A percentile compares a stretch with the other conserved stretches of the same genome.
Evolutionary conservation across 2,113 vertebrate genomes (phyloP).

Genomic region (Rhadina sibilatrix): DNA sequence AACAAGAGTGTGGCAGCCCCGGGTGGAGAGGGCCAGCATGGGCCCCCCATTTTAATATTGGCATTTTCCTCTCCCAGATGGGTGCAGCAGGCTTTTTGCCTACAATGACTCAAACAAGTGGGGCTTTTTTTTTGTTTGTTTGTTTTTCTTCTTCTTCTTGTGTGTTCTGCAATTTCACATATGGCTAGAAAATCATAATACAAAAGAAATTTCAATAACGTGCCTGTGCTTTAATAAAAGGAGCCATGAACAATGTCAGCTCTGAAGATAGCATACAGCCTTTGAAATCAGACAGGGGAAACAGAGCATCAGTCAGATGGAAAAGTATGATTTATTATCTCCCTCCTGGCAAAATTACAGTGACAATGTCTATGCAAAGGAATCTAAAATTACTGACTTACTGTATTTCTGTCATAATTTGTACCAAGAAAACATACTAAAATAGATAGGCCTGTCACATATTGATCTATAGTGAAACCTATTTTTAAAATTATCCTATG

Average conservation of each 20-base stretch:
- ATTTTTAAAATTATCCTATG: neutral
- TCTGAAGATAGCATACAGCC: constrained; percentile 40
- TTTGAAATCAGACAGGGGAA: constrained; percentile 54
- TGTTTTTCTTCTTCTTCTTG: neutral
- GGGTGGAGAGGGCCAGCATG: neutral
- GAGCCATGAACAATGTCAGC: constrained; percentile 34
- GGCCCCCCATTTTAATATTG: neutral
- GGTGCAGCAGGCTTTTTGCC: neutral
- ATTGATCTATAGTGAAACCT: constrained; percentile 38
- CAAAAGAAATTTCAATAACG: constrained; percentile 52
- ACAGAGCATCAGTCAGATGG: constrained; percentile 55
- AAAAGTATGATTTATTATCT: constrained; percentile 70
- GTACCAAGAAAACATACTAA: constrained; percentile 26
- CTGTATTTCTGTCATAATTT: constrained; percentile 53
- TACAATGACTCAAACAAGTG: neutral
- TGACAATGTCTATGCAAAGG: constrained; percentile 37
- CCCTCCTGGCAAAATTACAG: constrained; percentile 47
- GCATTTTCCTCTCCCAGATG: neutral
- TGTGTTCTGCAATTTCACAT: constrained; percentile 60
- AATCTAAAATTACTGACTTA: constrained; percentile 61
- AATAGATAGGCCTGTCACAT: constrained; percentile 11
- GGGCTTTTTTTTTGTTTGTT: neutral
- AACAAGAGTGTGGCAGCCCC: neutral
- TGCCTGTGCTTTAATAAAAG: constrained; percentile 65
- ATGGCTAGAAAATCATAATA: constrained; percentile 49